Base-by-base conservation (phyloP, 2,888 invertebrate genomes). In the Helleia helle region DNA sequence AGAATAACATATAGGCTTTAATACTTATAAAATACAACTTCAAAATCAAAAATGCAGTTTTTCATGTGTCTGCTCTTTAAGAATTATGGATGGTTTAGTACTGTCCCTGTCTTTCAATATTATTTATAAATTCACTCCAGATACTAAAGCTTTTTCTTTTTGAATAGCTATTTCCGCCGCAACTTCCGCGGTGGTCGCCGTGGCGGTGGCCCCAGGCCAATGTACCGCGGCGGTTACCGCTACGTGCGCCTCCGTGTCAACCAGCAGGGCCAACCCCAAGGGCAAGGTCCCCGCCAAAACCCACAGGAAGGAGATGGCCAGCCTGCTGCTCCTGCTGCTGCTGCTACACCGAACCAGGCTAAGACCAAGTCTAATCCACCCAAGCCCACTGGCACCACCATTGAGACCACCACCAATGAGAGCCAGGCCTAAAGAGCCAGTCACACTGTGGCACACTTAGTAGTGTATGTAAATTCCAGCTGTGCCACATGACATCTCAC, bases 151-250 rank as follows among this genome's bases (percentile, higher is more conserved):
- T n/a, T n/a, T n/a, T n/a, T n/a, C n/a, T n/a, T n/a, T n/a, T 24
- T 39, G 2, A 48, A 87, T 60, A 88, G 91, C 59, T 92, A 89
- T 76, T 92, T 89, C 89, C 91, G 91, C 59, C 90, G 91, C 54
- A 92, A 92, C 69, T 90, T 89, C 86, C 89, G 91, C 51, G 90
- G 91, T 36, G 90, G 90, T 51, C 89, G 89, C 13, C 73, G 81
- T 30, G 74, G 67, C 30, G 74, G 65, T 31, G 77, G 74, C 2
- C 68, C 76, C 1, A 76, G 79, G 24, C 75, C 77, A 2, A 70
- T 76, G 72, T 76, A 75, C 58, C 76, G 79, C 49, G 63, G 80
- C 29, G 79, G 77, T 9, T 80, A 66, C 63, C 66, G 80, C 26
- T 73, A 79, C 55, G 65, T 67, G 57, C 71, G 80, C 36, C 74